A percentile compares a stretch with the other conserved stretches of the same genome.
These are phyloP conservation scores for Ectropis grisescens DNA, from an alignment of 1,140 invertebrate species.

Conservation along the genomic window DNA sequence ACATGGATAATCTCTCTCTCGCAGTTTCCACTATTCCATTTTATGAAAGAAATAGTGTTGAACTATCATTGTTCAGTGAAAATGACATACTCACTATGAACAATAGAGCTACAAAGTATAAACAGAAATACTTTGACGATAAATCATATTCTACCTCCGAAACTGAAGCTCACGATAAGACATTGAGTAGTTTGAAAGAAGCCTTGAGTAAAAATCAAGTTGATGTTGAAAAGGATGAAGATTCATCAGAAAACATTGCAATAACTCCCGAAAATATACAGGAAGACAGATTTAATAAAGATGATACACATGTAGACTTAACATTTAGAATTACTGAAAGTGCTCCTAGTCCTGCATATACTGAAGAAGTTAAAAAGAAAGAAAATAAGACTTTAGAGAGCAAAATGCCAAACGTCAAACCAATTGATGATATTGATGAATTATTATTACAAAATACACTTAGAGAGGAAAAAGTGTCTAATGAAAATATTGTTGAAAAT, in stretches of 20 bases:
- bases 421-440: too few relatives aligned
- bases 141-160: conserved; percentile 43
- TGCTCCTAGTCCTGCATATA: background rate
- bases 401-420: too few relatives aligned
- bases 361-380: conserved; percentile 1
- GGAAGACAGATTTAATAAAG: background rate
- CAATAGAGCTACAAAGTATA: conserved; percentile 47
- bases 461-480: too few relatives aligned
- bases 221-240: conserved; percentile 8
- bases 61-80: conserved; percentile 37
- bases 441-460: too few relatives aligned
- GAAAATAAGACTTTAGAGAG: too few relatives aligned
- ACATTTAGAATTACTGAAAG: background rate
- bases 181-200: conserved; percentile 22
- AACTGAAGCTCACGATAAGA: conserved; percentile 34
- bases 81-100: conserved; percentile 51
- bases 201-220: conserved; percentile 2
- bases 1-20: conserved; percentile 43
- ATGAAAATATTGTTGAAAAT: too few relatives aligned
- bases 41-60: conserved; percentile 52
- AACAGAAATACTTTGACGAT: conserved; percentile 58
- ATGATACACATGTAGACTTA: background rate
- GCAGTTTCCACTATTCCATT: conserved; percentile 53
- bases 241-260: conserved; percentile 2
- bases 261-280: too few relatives aligned